phyloP scores from a whole-genome alignment of 2,797 vertebrate species.

The Pempheris klunzingeri region DNA sequence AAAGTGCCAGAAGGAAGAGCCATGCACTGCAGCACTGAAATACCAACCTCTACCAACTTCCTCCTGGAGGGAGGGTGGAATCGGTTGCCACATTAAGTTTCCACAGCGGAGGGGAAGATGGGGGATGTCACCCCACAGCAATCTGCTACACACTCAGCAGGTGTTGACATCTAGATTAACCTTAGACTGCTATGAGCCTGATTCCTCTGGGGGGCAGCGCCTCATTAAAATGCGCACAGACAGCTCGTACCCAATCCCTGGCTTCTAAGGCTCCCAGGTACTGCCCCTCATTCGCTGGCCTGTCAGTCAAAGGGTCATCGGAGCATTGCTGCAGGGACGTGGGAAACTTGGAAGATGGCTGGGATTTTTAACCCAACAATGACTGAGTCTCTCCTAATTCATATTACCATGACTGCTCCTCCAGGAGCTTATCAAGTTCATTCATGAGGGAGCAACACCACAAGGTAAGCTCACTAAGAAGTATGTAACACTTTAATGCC shows the following conservation, averaged over 20 bases:
- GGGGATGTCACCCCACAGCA: conserved; percentile 85
- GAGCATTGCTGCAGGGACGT: conserved; percentile 54
- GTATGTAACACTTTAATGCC: neutral
- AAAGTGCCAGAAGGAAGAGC: conserved; percentile 59
- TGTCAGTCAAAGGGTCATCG: conserved; percentile 74
- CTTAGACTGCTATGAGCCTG: conserved; percentile 83
- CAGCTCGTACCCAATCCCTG: conserved; percentile 68
- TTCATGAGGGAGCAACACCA: conserved; percentile 12
- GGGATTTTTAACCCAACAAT: conserved; percentile 55
- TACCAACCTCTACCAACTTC: conserved; percentile 56
- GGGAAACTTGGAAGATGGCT: conserved; percentile 47
- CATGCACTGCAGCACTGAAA: conserved; percentile 57
- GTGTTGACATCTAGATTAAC: conserved; percentile 95
- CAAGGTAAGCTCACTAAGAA: conserved; percentile 9
- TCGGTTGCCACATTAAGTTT: conserved; percentile 89
- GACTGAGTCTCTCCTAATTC: conserved; percentile 31
- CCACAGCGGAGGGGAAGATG: conserved; percentile 78
- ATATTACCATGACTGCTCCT: conserved; percentile 21
- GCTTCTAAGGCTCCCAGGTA: conserved; percentile 68
- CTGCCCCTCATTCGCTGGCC: conserved; percentile 59
- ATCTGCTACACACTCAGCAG: conserved; percentile 88
- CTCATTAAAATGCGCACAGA: conserved; percentile 89
- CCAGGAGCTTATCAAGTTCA: conserved; percentile 24
- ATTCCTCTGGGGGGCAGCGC: conserved; percentile 82
- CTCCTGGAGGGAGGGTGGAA: conserved; percentile 85